phyloP scores from a whole-genome alignment of 2,113 vertebrate species.

The Proterorhinus semilunaris region DNA sequence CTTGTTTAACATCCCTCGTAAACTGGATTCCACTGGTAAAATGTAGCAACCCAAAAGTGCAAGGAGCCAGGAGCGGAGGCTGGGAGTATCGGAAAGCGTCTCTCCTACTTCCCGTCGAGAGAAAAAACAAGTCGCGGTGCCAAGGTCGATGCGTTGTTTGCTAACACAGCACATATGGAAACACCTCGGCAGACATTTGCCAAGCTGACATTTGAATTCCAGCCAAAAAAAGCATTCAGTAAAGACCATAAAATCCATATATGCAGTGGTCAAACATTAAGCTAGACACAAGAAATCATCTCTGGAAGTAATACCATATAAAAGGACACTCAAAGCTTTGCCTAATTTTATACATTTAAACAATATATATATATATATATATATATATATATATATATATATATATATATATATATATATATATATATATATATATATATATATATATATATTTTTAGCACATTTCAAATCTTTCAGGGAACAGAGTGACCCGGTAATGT shows the following conservation, averaged over 20 bases:
- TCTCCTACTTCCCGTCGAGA: conserved; percentile 12
- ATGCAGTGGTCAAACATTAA: background rate
- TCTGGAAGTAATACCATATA: too few relatives aligned
- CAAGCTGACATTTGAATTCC: conserved; percentile 31
- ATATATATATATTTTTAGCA: too few relatives aligned
- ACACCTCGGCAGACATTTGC: conserved; percentile 43
- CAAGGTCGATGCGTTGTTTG: conserved; percentile 50
- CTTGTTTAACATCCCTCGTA: conserved; percentile 40
- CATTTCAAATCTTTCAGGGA: too few relatives aligned
- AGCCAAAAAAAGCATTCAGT: conserved; percentile 32
- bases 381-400: too few relatives aligned
- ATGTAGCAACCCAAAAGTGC: conserved; percentile 29
- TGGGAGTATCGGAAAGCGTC: background rate
- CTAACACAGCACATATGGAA: conserved; percentile 52
- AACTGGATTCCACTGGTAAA: conserved; percentile 35
- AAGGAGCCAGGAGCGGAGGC: conserved; percentile 33
- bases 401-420: too few relatives aligned
- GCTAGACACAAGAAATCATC: background rate
- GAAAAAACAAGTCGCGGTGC: conserved; percentile 21
- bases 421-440: too few relatives aligned
- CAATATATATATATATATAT: too few relatives aligned
- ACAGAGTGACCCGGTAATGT: too few relatives aligned
- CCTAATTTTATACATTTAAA: too few relatives aligned
- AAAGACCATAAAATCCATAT: conserved; percentile 10
- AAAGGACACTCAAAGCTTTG: too few relatives aligned